Percentiles rank a stretch among this genome's conserved stretches.
phyloP scores from a whole-genome alignment of 1,140 invertebrate genomes.

The Polypedilum vanderplanki region DNA sequence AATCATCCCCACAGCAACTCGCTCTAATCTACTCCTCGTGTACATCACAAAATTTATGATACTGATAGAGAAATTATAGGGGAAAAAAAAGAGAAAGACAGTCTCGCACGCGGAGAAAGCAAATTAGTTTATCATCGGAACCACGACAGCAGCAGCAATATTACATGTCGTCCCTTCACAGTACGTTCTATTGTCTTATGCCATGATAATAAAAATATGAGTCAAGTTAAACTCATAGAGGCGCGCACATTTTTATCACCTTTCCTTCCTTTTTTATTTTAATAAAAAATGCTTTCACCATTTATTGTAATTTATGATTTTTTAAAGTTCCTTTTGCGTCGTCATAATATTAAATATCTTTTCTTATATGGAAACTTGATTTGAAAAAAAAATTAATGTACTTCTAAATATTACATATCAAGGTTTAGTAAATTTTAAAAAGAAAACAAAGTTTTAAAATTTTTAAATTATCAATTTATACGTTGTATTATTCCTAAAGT shows the following conservation, averaged over 20 bases:
- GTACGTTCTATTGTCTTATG: constrained; percentile 21
- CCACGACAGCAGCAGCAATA: neutral
- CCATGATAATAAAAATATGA: constrained; percentile 3
- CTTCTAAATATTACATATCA: too few species aligned
- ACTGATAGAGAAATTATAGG: neutral
- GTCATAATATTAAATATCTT: too few species aligned
- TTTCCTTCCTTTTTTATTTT: constrained; percentile 11
- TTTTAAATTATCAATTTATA: too few species aligned
- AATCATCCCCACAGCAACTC: neutral
- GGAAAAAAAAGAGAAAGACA: neutral
- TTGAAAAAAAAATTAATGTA: too few species aligned
- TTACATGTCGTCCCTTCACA: constrained; percentile 26
- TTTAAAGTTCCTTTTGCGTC: too few species aligned
- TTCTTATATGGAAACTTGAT: too few species aligned
- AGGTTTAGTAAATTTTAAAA: too few species aligned
- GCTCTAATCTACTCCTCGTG: constrained; percentile 21
- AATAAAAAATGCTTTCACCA: constrained; percentile 17
- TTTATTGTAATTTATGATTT: constrained; percentile 2
- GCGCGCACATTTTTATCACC: neutral
- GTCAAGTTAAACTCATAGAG: constrained; percentile 4
- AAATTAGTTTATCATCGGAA: constrained; percentile 25
- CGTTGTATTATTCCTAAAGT: too few species aligned
- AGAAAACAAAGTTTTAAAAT: too few species aligned
- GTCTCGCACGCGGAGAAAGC: neutral
- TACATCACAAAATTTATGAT: constrained; percentile 22